These are phyloP conservation scores for Musca domestica DNA, from an alignment of 1,140 invertebrate species.

Conservation along the genomic window DNA sequence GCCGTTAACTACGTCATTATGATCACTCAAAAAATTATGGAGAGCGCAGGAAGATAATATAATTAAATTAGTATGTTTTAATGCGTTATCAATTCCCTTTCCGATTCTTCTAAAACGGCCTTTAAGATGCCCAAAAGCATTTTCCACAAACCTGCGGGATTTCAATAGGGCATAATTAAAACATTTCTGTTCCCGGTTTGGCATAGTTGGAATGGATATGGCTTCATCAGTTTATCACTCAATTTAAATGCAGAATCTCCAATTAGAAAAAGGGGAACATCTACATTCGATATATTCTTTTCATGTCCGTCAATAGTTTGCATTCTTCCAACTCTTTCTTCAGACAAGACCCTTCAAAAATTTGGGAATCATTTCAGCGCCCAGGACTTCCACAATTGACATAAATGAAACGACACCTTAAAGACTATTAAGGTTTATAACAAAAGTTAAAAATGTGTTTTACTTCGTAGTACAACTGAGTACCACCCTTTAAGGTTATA, in stretches of 20 bases:
- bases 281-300: neutral
- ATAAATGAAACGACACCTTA: slow-evolving; percentile 23
- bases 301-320: neutral
- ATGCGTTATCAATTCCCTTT: slow-evolving; percentile 10
- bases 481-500: slow-evolving; percentile 25
- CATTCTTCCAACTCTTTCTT: neutral
- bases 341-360: slow-evolving; percentile 19
- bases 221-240: slow-evolving; percentile 11
- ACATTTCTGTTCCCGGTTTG: neutral
- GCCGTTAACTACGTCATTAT: slow-evolving; percentile 4
- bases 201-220: slow-evolving; percentile 4
- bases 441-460: neutral
- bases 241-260: slow-evolving; percentile 21
- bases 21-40: slow-evolving; percentile 22
- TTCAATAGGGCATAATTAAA: slow-evolving; percentile 21
- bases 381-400: slow-evolving; percentile 17
- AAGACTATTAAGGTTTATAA: slow-evolving; percentile 1
- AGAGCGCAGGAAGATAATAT: slow-evolving; percentile 16
- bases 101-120: slow-evolving; percentile 16
- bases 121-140: slow-evolving; percentile 22
- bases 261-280: slow-evolving; percentile 16
- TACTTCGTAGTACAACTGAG: slow-evolving; percentile 22
- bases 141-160: neutral
- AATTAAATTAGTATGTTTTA: neutral
- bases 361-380: slow-evolving; percentile 10